Evolutionary conservation across 2,888 invertebrate genomes (phyloP).

Genomic region (Troilus luridus): DNA sequence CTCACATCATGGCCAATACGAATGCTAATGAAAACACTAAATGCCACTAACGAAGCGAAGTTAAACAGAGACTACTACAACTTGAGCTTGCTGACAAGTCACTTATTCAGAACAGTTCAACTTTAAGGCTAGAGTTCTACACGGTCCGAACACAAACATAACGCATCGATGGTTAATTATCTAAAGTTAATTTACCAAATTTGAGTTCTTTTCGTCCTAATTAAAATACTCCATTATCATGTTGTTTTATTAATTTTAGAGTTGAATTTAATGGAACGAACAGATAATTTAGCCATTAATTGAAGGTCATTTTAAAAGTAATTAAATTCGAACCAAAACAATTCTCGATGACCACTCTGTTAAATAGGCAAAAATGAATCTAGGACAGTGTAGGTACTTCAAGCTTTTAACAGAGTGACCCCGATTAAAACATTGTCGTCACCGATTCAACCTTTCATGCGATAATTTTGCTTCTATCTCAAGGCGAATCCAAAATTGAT

Average conservation of each 20-base stretch:
- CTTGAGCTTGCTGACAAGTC: background rate
- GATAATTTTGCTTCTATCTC: no score
- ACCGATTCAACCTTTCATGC: no score
- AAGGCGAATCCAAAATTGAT: no score
- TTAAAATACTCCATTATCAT: background rate
- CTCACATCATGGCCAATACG: background rate
- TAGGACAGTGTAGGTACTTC: background rate
- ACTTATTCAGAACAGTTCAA: constrained; percentile 16
- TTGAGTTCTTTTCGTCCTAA: background rate
- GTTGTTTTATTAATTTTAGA: background rate
- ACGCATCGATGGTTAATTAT: background rate
- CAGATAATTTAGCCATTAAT: background rate
- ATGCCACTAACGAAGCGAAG: background rate
- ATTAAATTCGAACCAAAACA: background rate
- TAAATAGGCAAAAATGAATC: background rate
- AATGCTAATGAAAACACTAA: constrained; percentile 13
- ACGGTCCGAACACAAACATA: background rate
- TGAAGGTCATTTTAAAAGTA: background rate
- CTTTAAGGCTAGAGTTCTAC: background rate
- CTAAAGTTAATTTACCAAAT: background rate
- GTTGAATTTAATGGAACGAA: background rate
- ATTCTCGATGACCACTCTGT: background rate
- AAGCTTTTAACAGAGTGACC: no score
- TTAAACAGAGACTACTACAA: background rate
- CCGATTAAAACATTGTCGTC: no score